Conservation (phyloP, 2,888 invertebrate genomes). For the Bhutanitis thaidina region DNA sequence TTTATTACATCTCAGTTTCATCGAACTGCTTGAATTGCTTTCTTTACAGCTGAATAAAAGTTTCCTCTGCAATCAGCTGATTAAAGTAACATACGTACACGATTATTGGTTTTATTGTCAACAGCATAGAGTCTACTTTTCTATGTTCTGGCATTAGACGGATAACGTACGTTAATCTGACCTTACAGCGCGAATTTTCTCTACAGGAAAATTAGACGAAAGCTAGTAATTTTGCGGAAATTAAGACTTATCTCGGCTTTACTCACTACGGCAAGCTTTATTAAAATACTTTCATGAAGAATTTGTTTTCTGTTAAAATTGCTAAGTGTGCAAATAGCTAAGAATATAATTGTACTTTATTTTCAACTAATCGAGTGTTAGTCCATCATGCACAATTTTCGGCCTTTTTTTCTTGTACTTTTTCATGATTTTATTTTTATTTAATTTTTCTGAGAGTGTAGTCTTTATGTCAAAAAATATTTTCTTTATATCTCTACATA, state of each 20-base stretch:
- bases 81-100: slow-evolving; percentile 32
- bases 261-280: background rate
- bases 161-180: slow-evolving; percentile 27
- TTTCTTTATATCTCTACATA: too few species aligned
- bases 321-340: too few species aligned
- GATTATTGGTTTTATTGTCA: slow-evolving; percentile 22
- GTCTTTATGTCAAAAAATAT: too few species aligned
- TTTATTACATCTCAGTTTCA: slow-evolving; percentile 23
- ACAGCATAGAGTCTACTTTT: slow-evolving; percentile 27
- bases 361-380: too few species aligned
- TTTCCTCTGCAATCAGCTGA: slow-evolving; percentile 48
- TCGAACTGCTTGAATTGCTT: slow-evolving; percentile 49
- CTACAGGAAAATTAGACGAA: slow-evolving; percentile 44
- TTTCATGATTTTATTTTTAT: too few species aligned
- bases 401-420: too few species aligned
- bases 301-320: too few species aligned
- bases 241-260: slow-evolving; percentile 32
- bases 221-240: slow-evolving; percentile 40
- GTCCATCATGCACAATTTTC: too few species aligned
- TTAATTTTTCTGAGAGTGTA: too few species aligned
- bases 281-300: background rate
- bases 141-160: background rate
- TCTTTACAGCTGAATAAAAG: slow-evolving; percentile 58
- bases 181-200: slow-evolving; percentile 28
- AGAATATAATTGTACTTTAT: too few species aligned